Conservation (phyloP, 23 tunicate genomes). For the Styela clava region DNA sequence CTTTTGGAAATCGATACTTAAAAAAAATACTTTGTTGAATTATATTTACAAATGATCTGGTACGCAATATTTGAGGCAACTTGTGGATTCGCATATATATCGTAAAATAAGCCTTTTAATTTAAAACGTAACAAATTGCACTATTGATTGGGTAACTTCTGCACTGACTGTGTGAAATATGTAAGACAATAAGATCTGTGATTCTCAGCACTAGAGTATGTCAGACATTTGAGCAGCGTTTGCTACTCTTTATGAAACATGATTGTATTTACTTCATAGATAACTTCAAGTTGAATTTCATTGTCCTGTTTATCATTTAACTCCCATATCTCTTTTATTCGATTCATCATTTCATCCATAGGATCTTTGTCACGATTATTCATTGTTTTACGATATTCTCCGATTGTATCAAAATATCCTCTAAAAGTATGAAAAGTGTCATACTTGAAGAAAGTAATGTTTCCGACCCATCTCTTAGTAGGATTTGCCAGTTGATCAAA, state of each 20-base stretch:
- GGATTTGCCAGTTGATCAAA: neutral
- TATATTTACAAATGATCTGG: no score
- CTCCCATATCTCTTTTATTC: neutral
- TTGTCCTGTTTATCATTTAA: neutral
- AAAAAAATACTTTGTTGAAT: no score
- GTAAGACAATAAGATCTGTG: no score
- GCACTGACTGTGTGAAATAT: no score
- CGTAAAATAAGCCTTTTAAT: no score
- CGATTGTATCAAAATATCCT: neutral
- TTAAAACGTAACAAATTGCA: no score
- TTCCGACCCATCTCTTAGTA: neutral
- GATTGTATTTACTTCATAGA: neutral
- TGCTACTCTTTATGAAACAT: neutral
- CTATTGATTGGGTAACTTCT: no score
- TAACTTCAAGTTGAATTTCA: neutral
- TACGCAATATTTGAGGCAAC: no score
- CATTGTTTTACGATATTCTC: neutral
- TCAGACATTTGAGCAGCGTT: no score
- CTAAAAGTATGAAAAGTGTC: neutral
- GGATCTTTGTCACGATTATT: neutral
- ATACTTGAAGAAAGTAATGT: neutral
- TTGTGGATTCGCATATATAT: no score
- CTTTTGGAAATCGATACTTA: no score
- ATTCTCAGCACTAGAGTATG: no score
- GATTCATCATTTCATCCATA: neutral